Evolutionary conservation across 64 coral and sea anemone species (phyloP).

Genomic region (Stichodactyla helianthus): DNA sequence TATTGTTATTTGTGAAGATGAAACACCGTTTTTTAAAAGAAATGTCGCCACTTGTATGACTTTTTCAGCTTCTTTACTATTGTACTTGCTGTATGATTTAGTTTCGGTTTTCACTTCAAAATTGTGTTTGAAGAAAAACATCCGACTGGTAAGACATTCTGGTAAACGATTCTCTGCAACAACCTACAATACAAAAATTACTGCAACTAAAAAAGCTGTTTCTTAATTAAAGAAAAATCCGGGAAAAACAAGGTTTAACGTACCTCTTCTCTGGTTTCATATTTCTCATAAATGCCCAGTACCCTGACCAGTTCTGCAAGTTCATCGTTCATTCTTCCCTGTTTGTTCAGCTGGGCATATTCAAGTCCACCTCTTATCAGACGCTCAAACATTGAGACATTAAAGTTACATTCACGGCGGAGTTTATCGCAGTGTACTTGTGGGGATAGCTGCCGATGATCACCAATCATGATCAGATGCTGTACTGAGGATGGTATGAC

Average conservation of each 20-base stretch:
- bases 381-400: conserved; percentile 83
- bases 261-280: conserved; percentile 67
- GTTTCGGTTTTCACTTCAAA: background rate
- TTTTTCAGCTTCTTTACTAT: conserved; percentile 35
- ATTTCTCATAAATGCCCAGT: conserved; percentile 34
- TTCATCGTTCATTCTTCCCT: conserved; percentile 82
- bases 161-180: background rate
- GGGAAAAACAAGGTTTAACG: too few relatives aligned
- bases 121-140: conserved; percentile 76
- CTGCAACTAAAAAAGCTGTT: too few relatives aligned
- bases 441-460: conserved; percentile 72
- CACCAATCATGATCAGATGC: conserved; percentile 87
- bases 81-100: conserved; percentile 60
- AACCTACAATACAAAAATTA: conserved; percentile 1
- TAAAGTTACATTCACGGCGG: conserved; percentile 40
- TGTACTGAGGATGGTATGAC: conserved; percentile 63
- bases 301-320: conserved; percentile 54
- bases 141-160: background rate
- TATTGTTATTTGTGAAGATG: conserved; percentile 55
- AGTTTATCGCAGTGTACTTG: conserved; percentile 38
- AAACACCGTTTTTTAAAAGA: conserved; percentile 12
- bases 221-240: too few relatives aligned
- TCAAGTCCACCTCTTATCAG: conserved; percentile 56
- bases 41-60: conserved; percentile 43
- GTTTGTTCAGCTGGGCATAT: conserved; percentile 38